Evolutionary conservation across 2,113 vertebrate genomes (phyloP).

Genomic region (Gnathonemus longibarbis): DNA sequence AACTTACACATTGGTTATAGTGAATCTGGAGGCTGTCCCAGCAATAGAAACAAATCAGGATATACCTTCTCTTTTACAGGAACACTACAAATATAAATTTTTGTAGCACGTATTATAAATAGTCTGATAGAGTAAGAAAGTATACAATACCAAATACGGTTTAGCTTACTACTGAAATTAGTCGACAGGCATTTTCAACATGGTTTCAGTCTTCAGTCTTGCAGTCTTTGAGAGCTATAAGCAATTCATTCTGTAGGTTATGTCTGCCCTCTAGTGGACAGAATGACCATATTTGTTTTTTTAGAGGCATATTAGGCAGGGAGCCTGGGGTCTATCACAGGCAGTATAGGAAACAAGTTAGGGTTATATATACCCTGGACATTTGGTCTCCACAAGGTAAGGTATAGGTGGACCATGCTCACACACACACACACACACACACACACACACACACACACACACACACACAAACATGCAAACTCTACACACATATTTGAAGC

Average conservation of each 20-base stretch:
- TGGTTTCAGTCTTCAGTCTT: not conserved
- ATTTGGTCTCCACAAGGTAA: too few species aligned
- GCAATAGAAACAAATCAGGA: not conserved
- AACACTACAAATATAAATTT: not conserved
- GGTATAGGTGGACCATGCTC: too few species aligned
- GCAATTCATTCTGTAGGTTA: not conserved
- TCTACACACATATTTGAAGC: not conserved
- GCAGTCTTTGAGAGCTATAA: not conserved
- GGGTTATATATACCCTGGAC: not conserved
- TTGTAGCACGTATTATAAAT: not conserved
- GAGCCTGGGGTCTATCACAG: not conserved
- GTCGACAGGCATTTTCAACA: not conserved
- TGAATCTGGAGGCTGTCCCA: not conserved
- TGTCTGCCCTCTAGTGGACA: conserved; percentile 16
- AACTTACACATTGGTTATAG: not conserved
- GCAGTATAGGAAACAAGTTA: not conserved
- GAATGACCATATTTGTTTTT: not conserved
- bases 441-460: not conserved
- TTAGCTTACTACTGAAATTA: not conserved
- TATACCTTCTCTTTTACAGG: not conserved
- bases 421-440: not conserved
- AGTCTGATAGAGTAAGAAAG: not conserved
- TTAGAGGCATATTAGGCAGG: not conserved
- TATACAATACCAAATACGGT: not conserved
- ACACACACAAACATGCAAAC: not conserved